These are phyloP conservation scores for Barbus barbus DNA, from an alignment of 2,113 vertebrate species.

Conservation along the genomic window DNA sequence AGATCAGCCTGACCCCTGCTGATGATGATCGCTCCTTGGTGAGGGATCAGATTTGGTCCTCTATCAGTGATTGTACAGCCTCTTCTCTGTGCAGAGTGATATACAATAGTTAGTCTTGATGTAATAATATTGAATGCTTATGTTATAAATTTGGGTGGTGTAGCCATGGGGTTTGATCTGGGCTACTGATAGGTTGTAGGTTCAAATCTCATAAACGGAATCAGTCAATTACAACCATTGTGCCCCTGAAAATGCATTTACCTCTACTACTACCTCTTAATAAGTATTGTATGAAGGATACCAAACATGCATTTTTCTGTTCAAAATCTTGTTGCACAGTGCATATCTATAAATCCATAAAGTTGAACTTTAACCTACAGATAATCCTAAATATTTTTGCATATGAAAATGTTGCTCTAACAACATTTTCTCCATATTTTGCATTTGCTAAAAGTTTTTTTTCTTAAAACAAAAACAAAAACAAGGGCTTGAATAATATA, in stretches of 20 bases:
- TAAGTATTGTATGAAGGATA: no score
- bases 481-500: no score
- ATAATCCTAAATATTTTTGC: no score
- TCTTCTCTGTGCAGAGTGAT: neutral
- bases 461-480: no score
- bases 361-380: no score
- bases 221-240: neutral
- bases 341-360: no score
- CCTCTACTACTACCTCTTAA: neutral
- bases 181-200: no score
- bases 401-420: neutral
- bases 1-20: conserved; percentile 88
- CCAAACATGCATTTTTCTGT: no score
- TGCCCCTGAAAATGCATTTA: no score
- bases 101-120: neutral
- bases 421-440: neutral
- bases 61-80: neutral
- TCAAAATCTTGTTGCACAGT: no score
- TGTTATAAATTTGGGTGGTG: neutral
- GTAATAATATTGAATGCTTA: neutral
- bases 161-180: neutral
- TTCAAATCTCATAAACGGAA: no score
- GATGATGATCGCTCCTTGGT: conserved; percentile 88
- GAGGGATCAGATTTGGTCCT: conserved; percentile 46
- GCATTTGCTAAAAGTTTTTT: no score